Conservation (phyloP, 2,888 invertebrate genomes). For the Heliothis peltigera region DNA sequence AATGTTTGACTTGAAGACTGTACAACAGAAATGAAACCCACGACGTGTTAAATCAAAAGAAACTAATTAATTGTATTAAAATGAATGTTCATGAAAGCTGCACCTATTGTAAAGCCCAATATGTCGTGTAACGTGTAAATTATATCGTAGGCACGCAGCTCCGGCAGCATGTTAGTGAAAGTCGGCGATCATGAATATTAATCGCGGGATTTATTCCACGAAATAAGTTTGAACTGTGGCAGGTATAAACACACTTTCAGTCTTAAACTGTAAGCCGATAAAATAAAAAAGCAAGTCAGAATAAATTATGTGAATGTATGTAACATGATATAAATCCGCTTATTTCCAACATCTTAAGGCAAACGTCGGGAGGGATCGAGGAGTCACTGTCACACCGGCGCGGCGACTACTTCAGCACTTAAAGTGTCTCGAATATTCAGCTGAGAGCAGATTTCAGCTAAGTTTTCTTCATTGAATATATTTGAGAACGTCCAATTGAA, state of each 20-base stretch:
- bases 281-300: too few relatives aligned
- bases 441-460: slow-evolving; percentile 15
- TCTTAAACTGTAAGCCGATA: slow-evolving; percentile 5
- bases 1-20: neutral
- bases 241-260: slow-evolving; percentile 9
- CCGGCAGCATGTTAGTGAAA: slow-evolving; percentile 3
- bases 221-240: slow-evolving; percentile 33
- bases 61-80: too few relatives aligned
- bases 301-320: neutral
- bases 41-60: neutral
- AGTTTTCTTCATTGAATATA: slow-evolving; percentile 37
- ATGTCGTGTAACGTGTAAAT: slow-evolving; percentile 27
- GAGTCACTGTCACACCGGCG: slow-evolving; percentile 19
- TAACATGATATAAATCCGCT: slow-evolving; percentile 20
- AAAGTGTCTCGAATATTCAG: slow-evolving; percentile 43
- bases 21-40: neutral
- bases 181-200: slow-evolving; percentile 40
- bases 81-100: too few relatives aligned
- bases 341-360: slow-evolving; percentile 4
- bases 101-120: slow-evolving; percentile 3
- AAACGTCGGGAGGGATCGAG: slow-evolving; percentile 22
- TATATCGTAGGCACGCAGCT: slow-evolving; percentile 11
- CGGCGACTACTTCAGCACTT: slow-evolving; percentile 26
- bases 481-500: slow-evolving; percentile 40
- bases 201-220: slow-evolving; percentile 21